Base-by-base conservation (phyloP, 2,888 invertebrate species). In the Drosophila mettleri region DNA sequence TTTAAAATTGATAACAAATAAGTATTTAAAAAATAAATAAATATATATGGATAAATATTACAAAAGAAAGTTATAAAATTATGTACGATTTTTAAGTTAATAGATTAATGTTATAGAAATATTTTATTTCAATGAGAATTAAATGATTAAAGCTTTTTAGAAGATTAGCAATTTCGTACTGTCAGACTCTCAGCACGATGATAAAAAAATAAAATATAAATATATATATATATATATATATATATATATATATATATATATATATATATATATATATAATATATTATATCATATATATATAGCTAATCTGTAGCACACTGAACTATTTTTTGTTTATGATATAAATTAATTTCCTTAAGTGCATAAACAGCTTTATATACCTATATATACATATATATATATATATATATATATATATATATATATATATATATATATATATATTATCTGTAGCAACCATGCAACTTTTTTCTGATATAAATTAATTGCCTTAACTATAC, bases 281-380 rank as follows among this genome's bases (percentile, higher is more conserved):
- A n/a, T n/a, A n/a, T n/a, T n/a, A n/a, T n/a, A n/a, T n/a, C n/a
- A n/a, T n/a, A n/a, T 10, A 14, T 41, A 41, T n/a, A 14, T 27
- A 5, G 27, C 29, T 16, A 49, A 60, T 22, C 20, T 20, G 12
- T 12, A 16, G 8, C 7, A 3, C 12, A 45, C 29, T 38, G n/a
- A 18, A n/a, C 27, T 54, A n/a, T n/a, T n/a, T n/a, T n/a, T n/a
- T n/a, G n/a, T n/a, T n/a, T n/a, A 7, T n/a, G 29, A 0, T 27
- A 20, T 53, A 36, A 31, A 24, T 34, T 60, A 43, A 18, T 38
- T 45, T 14, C 22, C 8, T n/a, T 16, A 33, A 54, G n/a, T n/a
- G n/a, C n/a, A n/a, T n/a, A n/a, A n/a, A n/a, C n/a, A n/a, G n/a
- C n/a, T n/a, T n/a, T n/a, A 18, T 9, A 43, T 14, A n/a, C 8